These are phyloP conservation scores for Macrobrachium rosenbergii DNA, from an alignment of 1,140 invertebrate species.

Conservation along the genomic window DNA sequence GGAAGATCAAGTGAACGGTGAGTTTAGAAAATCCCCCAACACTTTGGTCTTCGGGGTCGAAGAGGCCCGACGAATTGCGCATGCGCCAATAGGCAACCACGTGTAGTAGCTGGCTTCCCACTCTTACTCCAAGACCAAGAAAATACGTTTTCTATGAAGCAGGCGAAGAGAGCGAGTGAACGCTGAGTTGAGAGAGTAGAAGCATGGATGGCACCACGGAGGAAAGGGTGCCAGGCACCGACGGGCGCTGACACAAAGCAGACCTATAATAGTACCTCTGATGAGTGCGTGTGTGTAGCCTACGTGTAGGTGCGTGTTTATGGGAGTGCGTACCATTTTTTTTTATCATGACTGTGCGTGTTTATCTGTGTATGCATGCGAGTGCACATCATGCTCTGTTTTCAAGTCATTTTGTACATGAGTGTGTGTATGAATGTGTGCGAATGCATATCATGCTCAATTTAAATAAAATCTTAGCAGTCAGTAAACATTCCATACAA, in stretches of 20 bases:
- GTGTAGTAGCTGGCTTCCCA: no score
- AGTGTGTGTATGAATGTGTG: not conserved
- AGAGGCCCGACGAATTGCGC: no score
- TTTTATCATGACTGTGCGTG: not conserved
- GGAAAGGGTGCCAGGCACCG: not conserved
- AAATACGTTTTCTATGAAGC: not conserved
- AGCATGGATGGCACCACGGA: not conserved
- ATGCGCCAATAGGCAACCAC: no score
- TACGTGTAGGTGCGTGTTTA: constrained; percentile 1
- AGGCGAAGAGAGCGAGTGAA: not conserved
- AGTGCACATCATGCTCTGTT: not conserved
- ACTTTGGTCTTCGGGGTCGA: no score
- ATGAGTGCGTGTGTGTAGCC: no score
- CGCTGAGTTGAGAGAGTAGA: not conserved
- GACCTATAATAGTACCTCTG: no score
- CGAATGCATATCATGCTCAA: not conserved
- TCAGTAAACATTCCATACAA: no score
- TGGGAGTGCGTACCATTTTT: not conserved
- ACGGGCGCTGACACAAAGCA: no score
- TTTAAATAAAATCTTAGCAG: no score
- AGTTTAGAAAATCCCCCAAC: no score
- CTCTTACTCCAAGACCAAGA: no score
- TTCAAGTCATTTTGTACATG: not conserved
- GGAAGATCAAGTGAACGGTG: not conserved
- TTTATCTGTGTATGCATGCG: constrained; percentile 22